These are phyloP conservation scores for Drosophila prolongata DNA, from an alignment of 2,888 invertebrate genomes.

Conservation along the genomic window DNA sequence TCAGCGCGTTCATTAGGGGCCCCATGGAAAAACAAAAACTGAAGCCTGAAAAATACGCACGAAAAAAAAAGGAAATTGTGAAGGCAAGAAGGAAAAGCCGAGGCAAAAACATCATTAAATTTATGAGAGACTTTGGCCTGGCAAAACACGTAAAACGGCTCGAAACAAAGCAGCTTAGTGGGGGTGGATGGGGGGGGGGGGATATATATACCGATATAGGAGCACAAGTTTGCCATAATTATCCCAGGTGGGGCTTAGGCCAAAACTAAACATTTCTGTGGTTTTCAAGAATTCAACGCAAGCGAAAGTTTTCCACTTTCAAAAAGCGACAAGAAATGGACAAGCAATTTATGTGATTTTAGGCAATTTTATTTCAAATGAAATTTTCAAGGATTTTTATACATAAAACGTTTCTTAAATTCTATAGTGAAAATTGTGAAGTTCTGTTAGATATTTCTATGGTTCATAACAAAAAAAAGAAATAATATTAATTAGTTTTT, in stretches of 20 bases:
- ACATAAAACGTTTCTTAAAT: too few species aligned
- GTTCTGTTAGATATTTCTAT: too few species aligned
- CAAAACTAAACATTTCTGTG: constrained; percentile 33
- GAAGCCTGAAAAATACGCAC: constrained; percentile 29
- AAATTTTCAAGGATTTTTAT: background rate
- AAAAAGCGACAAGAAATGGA: background rate
- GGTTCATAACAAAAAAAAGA: too few species aligned
- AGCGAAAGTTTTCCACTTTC: constrained; percentile 4
- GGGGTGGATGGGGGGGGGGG: background rate
- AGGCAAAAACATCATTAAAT: constrained; percentile 73
- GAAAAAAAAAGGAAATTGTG: constrained; percentile 11
- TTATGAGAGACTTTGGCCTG: constrained; percentile 59
- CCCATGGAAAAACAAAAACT: constrained; percentile 14
- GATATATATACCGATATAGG: constrained; percentile 12
- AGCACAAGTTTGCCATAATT: constrained; percentile 37
- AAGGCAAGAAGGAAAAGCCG: constrained; percentile 25
- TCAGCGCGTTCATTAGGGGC: constrained; percentile 75
- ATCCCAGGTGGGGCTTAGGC: constrained; percentile 25
- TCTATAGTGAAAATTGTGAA: too few species aligned
- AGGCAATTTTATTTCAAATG: background rate
- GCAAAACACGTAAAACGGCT: constrained; percentile 51
- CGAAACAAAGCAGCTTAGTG: constrained; percentile 26
- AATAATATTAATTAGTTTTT: too few species aligned
- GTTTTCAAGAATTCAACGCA: constrained; percentile 13
- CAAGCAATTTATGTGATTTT: constrained; percentile 6